Evolutionary conservation across 1,140 invertebrate genomes (phyloP).

Genomic region (Calycopis cecrops): DNA sequence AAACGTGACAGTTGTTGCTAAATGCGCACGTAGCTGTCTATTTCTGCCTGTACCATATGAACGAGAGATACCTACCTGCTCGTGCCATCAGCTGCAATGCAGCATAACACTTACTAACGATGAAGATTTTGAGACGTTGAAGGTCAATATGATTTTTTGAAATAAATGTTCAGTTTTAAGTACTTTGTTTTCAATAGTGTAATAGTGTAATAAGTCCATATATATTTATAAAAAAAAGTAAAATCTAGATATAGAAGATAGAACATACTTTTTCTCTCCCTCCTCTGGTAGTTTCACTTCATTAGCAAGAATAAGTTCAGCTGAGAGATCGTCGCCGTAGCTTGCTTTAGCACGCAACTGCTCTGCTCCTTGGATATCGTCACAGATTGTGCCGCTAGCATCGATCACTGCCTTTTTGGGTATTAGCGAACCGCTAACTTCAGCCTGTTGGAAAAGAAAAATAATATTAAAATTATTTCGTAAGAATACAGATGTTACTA

Average conservation of each 20-base stretch:
- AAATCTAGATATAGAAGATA: constrained; percentile 1
- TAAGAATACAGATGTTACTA: too few relatives aligned
- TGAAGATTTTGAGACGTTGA: too few relatives aligned
- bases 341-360: constrained; percentile 57
- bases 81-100: too few relatives aligned
- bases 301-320: constrained; percentile 38
- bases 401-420: constrained; percentile 54
- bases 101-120: too few relatives aligned
- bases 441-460: constrained; percentile 29
- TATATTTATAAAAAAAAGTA: not conserved
- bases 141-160: too few relatives aligned
- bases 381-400: constrained; percentile 30
- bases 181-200: too few relatives aligned
- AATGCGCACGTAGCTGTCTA: too few relatives aligned
- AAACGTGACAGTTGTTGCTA: too few relatives aligned
- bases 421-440: constrained; percentile 48
- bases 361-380: constrained; percentile 33
- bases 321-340: constrained; percentile 53
- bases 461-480: constrained; percentile 12
- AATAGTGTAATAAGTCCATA: too few relatives aligned
- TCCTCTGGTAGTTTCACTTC: constrained; percentile 29
- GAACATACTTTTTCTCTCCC: constrained; percentile 48
- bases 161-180: too few relatives aligned
- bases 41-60: too few relatives aligned
- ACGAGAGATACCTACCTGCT: too few relatives aligned